A percentile compares a stretch with the other conserved stretches of the same genome.
phyloP scores from a whole-genome alignment of 2,113 vertebrate species.

The Bufo bufo region DNA sequence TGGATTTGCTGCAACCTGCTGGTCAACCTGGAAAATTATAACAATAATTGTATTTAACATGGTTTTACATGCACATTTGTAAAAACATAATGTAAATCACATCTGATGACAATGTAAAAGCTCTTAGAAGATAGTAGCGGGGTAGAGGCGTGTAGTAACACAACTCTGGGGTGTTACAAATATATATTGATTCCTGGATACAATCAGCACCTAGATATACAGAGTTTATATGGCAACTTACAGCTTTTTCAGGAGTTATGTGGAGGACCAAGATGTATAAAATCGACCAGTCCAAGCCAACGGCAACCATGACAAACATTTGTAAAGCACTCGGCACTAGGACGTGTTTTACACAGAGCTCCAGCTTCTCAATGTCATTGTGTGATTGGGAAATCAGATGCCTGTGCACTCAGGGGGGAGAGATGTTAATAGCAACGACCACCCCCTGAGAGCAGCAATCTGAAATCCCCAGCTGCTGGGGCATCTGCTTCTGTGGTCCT shows the following conservation, averaged over 20 bases:
- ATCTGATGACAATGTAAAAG: too few species aligned
- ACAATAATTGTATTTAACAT: too few species aligned
- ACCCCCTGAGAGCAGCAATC: constrained; percentile 15
- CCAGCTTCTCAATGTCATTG: constrained; percentile 17
- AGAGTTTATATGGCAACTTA: not conserved
- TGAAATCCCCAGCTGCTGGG: constrained; percentile 33
- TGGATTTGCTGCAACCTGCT: too few species aligned
- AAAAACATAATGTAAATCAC: too few species aligned
- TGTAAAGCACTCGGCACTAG: not conserved
- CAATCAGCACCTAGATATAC: not conserved
- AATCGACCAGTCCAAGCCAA: not conserved
- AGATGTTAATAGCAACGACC: constrained; percentile 18
- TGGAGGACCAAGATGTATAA: not conserved
- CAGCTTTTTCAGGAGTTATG: not conserved
- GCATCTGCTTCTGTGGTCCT: constrained; percentile 33
- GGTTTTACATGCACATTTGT: too few species aligned
- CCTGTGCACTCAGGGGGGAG: not conserved
- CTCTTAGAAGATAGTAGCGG: too few species aligned
- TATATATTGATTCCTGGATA: not conserved
- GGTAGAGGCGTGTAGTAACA: too few species aligned
- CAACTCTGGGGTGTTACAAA: too few species aligned
- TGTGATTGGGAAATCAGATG: constrained; percentile 10
- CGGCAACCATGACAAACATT: too few species aligned
- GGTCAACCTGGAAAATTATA: too few species aligned
- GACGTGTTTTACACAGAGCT: not conserved